Conservation (phyloP, 2,888 invertebrate species). For the Tholera decimalis region DNA sequence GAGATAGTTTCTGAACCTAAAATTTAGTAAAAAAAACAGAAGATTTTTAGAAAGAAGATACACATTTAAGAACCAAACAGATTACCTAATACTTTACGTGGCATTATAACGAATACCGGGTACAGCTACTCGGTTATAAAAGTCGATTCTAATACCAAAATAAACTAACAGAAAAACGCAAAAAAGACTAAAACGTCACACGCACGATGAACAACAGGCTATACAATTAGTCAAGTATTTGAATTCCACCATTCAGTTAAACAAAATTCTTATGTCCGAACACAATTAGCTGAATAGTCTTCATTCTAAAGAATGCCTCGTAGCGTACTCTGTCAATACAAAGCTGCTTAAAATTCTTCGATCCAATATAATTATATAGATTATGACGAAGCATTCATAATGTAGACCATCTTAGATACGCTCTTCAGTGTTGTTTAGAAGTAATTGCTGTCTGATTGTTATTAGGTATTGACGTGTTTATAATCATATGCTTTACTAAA, state of each 20-base stretch:
- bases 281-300: slow-evolving; percentile 22
- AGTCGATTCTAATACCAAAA: neutral
- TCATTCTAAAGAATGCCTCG: slow-evolving; percentile 25
- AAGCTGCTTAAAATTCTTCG: slow-evolving; percentile 23
- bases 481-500: slow-evolving; percentile 1
- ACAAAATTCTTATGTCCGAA: slow-evolving; percentile 29
- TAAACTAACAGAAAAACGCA: neutral
- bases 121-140: neutral
- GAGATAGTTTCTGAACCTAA: too few species aligned
- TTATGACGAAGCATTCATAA: slow-evolving; percentile 8
- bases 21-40: too few species aligned
- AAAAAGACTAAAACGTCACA: neutral
- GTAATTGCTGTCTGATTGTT: slow-evolving; percentile 14
- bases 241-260: slow-evolving; percentile 6
- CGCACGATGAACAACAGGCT: neutral
- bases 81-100: too few species aligned
- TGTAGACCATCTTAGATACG: slow-evolving; percentile 23
- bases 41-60: too few species aligned
- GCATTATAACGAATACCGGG: too few species aligned
- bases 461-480: neutral
- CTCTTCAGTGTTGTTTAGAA: neutral
- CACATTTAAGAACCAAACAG: too few species aligned
- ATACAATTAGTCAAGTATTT: slow-evolving; percentile 1
- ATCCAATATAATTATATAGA: slow-evolving; percentile 16
- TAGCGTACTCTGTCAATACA: slow-evolving; percentile 35